Evolutionary conservation across 2,113 vertebrate genomes (phyloP).

Genomic region (Zosterops japonicus): DNA sequence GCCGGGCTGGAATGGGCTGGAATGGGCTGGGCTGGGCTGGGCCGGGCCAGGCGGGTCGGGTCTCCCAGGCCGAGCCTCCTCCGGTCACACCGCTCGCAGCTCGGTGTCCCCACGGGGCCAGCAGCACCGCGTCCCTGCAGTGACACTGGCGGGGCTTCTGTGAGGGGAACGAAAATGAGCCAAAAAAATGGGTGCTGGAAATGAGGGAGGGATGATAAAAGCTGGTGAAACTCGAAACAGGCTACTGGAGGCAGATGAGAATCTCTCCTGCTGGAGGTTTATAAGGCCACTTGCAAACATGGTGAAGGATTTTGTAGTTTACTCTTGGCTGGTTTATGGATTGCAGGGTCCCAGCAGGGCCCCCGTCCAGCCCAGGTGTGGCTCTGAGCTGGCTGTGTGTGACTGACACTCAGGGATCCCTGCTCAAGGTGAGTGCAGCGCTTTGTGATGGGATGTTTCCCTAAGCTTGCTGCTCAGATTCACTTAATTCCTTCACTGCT

Average conservation of each 20-base stretch:
- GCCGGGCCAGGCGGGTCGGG: rapidly evolving
- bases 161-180: neutral
- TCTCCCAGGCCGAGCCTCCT: rapidly evolving
- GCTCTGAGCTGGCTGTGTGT: neutral
- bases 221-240: neutral
- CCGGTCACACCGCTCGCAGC: rapidly evolving
- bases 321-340: neutral
- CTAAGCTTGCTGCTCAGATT: neutral
- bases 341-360: neutral
- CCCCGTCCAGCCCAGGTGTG: neutral
- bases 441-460: neutral
- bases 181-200: neutral
- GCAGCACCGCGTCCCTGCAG: neutral
- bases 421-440: neutral
- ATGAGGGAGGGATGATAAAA: neutral
- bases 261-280: neutral
- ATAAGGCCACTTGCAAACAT: neutral
- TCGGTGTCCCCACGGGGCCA: rapidly evolving
- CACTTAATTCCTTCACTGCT: neutral
- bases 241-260: neutral
- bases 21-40: too few relatives aligned
- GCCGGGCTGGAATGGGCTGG: too few relatives aligned
- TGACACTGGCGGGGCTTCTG: neutral
- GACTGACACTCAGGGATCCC: neutral
- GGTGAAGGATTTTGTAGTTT: neutral